Conservation (phyloP, 2,888 invertebrate genomes). For the Tenthredo amoena region DNA sequence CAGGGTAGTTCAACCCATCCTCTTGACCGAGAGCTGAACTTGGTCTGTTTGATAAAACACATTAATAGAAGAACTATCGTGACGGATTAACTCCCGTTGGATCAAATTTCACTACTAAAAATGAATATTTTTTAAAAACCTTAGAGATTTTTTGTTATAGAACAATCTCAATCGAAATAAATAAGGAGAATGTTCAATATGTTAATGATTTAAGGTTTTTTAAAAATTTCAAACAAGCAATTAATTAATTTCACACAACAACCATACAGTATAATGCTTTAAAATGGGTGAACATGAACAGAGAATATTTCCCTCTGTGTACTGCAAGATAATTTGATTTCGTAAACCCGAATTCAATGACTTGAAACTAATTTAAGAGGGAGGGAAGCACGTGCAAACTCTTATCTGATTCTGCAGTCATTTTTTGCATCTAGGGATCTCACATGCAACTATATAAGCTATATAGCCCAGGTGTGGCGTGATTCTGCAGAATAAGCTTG, state of each 20-base stretch:
- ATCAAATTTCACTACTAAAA: constrained; percentile 10
- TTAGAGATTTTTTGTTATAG: background rate
- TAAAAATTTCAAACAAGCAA: constrained; percentile 31
- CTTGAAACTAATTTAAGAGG: constrained; percentile 8
- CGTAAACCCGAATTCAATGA: background rate
- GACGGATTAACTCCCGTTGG: background rate
- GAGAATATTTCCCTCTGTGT: background rate
- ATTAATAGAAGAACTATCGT: constrained; percentile 35
- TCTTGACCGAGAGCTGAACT: constrained; percentile 90
- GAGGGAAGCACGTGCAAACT: constrained; percentile 5
- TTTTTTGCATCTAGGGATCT: constrained; percentile 22
- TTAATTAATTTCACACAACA: constrained; percentile 7
- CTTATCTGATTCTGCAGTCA: background rate
- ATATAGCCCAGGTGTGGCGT: constrained; percentile 33
- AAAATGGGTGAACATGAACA: background rate
- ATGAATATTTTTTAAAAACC: constrained; percentile 15
- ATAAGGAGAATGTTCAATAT: background rate
- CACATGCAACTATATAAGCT: constrained; percentile 44
- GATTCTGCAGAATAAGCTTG: constrained; percentile 26
- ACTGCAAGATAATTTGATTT: constrained; percentile 11
- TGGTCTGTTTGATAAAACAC: constrained; percentile 81
- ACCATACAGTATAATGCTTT: constrained; percentile 5
- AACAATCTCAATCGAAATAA: background rate
- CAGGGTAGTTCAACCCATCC: constrained; percentile 87
- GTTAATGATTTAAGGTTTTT: constrained; percentile 20